These are phyloP conservation scores for Drosophila persimilis DNA, from an alignment of 1,140 invertebrate species.

Conservation along the genomic window DNA sequence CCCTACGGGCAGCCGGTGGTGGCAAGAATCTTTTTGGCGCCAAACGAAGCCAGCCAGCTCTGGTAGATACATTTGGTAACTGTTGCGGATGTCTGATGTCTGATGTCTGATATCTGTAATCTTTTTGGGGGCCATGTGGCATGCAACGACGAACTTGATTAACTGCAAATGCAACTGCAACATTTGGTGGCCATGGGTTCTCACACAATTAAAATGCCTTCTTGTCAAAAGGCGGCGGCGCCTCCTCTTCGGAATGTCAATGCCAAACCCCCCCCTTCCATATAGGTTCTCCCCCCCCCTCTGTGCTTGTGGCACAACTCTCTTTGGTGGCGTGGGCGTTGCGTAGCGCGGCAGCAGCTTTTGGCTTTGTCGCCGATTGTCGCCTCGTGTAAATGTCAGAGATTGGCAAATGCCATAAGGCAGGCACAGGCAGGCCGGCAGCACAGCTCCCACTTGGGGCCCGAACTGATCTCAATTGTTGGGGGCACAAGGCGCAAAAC, in stretches of 20 bases:
- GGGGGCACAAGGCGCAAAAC: constrained; percentile 44
- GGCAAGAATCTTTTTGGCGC: constrained; percentile 73
- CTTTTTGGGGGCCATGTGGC: constrained; percentile 35
- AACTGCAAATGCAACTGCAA: constrained; percentile 6
- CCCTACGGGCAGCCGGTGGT: constrained; percentile 25
- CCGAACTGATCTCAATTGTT: constrained; percentile 3
- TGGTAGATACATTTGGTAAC: constrained; percentile 34
- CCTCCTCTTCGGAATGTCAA: constrained; percentile 68
- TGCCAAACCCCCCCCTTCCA: constrained; percentile 18
- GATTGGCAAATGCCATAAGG: constrained; percentile 63
- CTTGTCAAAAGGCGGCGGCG: constrained; percentile 35
- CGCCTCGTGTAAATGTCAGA: constrained; percentile 70
- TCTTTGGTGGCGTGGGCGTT: constrained; percentile 60
- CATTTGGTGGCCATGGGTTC: constrained; percentile 68
- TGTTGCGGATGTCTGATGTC: not conserved
- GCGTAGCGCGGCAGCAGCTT: constrained; percentile 69
- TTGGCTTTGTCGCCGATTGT: constrained; percentile 63
- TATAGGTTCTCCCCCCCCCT: not conserved
- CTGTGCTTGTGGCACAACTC: constrained; percentile 3
- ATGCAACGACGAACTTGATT: constrained; percentile 66
- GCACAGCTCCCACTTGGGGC: constrained; percentile 21
- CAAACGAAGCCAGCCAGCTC: constrained; percentile 46
- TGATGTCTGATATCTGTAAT: constrained; percentile 36
- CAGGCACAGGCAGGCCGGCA: not conserved
- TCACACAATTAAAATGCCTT: constrained; percentile 75